These are phyloP conservation scores for Scortum barcoo DNA, from an alignment of 2,113 vertebrate species.

Conservation along the genomic window DNA sequence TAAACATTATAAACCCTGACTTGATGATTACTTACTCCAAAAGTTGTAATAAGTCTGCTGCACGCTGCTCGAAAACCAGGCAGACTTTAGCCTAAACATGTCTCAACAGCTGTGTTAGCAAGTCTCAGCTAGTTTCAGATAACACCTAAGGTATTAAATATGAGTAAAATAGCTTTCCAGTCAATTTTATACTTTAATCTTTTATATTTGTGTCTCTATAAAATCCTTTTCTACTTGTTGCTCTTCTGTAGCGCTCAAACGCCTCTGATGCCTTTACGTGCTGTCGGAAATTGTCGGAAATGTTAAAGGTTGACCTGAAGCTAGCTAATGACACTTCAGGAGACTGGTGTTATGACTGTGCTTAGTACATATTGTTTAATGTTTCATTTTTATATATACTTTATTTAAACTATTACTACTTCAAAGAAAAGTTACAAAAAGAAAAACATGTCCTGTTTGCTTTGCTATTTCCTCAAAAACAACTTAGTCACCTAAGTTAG, in stretches of 20 bases:
- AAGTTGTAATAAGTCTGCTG: constrained; percentile 40
- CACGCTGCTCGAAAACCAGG: constrained; percentile 85
- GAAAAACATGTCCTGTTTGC: neutral
- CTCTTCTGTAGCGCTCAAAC: constrained; percentile 18
- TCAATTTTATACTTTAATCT: neutral
- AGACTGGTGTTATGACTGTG: neutral
- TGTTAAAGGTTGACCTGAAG: rapidly evolving
- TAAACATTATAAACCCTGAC: neutral
- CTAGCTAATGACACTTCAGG: neutral
- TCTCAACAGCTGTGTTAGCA: no score
- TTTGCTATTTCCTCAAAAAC: neutral
- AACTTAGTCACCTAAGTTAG: neutral
- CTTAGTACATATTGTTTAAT: neutral
- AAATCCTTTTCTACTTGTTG: neutral
- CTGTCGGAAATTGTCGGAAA: constrained; percentile 1
- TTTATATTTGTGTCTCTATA: no score
- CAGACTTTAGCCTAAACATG: constrained; percentile 80
- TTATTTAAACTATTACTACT: neutral
- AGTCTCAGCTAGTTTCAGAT: neutral
- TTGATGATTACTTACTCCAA: constrained; percentile 80
- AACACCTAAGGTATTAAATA: neutral
- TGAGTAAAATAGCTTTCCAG: neutral
- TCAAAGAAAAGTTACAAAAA: neutral
- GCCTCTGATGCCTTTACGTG: constrained; percentile 30
- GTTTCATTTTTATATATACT: neutral